These are phyloP conservation scores for Cheilosia pagana DNA, from an alignment of 2,888 invertebrate species.

Conservation along the genomic window DNA sequence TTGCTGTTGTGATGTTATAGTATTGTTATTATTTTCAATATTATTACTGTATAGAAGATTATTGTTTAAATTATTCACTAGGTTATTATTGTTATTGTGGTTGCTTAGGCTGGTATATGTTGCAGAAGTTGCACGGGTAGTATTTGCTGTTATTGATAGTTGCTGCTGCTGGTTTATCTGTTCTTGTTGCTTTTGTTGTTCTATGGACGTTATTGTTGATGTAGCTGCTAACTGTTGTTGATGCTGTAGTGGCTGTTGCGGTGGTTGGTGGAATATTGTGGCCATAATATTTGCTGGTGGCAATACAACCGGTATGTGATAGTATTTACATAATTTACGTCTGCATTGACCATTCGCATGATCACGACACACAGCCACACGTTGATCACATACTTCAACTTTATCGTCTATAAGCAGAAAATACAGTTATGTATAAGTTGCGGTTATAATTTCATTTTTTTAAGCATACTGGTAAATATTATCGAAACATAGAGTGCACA, in stretches of 20 bases:
- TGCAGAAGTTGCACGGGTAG: slow-evolving; percentile 81
- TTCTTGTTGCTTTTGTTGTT: slow-evolving; percentile 56
- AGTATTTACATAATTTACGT: slow-evolving; percentile 97
- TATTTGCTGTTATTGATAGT: slow-evolving; percentile 78
- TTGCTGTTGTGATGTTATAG: slow-evolving; percentile 46
- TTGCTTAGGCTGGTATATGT: slow-evolving; percentile 71
- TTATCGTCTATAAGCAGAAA: slow-evolving; percentile 90
- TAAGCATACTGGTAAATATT: background rate
- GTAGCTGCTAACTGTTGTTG: slow-evolving; percentile 73
- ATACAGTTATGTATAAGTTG: slow-evolving; percentile 6
- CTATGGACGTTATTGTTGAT: slow-evolving; percentile 71
- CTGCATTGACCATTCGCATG: slow-evolving; percentile 96
- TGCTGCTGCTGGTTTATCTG: slow-evolving; percentile 70
- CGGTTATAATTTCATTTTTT: background rate
- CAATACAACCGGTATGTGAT: slow-evolving; percentile 96
- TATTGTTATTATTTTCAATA: slow-evolving; percentile 72
- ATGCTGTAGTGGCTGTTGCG: slow-evolving; percentile 57
- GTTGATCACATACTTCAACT: slow-evolving; percentile 97
- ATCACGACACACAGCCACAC: slow-evolving; percentile 98
- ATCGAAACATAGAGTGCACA: background rate
- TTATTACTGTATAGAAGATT: slow-evolving; percentile 77
- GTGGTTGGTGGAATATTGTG: slow-evolving; percentile 83
- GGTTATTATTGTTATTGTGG: slow-evolving; percentile 76
- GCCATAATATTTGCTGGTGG: slow-evolving; percentile 92
- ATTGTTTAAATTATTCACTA: slow-evolving; percentile 60